Percentiles rank a stretch among this genome's conserved stretches.
phyloP scores from a whole-genome alignment of 2,888 invertebrate species.

The Heliconius erato region DNA sequence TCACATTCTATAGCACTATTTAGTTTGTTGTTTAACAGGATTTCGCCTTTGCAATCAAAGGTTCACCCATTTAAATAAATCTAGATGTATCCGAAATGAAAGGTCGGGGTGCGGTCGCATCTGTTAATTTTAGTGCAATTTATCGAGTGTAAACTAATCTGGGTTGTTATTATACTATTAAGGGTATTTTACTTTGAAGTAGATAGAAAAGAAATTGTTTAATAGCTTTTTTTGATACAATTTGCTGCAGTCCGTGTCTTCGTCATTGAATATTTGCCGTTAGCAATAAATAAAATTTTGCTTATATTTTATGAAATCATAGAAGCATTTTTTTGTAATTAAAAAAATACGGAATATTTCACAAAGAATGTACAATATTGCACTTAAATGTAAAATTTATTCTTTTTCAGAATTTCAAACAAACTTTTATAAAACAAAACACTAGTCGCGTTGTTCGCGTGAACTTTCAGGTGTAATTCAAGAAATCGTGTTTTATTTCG shows the following conservation, averaged over 20 bases:
- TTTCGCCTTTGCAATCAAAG: conserved; percentile 79
- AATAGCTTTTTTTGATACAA: background rate
- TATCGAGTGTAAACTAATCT: conserved; percentile 27
- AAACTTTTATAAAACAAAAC: no score
- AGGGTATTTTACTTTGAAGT: conserved; percentile 12
- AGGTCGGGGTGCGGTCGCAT: conserved; percentile 51
- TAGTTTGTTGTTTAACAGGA: conserved; percentile 68
- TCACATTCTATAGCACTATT: conserved; percentile 48
- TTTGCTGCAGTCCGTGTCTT: background rate
- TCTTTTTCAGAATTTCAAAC: no score
- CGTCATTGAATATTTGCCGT: background rate
- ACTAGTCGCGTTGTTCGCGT: no score
- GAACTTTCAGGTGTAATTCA: no score
- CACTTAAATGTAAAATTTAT: no score
- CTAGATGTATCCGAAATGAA: conserved; percentile 74
- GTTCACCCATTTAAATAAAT: conserved; percentile 81
- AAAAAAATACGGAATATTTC: background rate
- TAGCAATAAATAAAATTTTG: background rate
- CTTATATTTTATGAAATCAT: background rate
- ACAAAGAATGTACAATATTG: no score
- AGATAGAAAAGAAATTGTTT: background rate
- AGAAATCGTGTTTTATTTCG: no score
- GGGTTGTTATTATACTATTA: conserved; percentile 1
- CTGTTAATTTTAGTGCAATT: conserved; percentile 41
- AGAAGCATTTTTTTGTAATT: background rate